These are phyloP conservation scores for Apamea crenata DNA, from an alignment of 2,888 invertebrate genomes.

Conservation along the genomic window DNA sequence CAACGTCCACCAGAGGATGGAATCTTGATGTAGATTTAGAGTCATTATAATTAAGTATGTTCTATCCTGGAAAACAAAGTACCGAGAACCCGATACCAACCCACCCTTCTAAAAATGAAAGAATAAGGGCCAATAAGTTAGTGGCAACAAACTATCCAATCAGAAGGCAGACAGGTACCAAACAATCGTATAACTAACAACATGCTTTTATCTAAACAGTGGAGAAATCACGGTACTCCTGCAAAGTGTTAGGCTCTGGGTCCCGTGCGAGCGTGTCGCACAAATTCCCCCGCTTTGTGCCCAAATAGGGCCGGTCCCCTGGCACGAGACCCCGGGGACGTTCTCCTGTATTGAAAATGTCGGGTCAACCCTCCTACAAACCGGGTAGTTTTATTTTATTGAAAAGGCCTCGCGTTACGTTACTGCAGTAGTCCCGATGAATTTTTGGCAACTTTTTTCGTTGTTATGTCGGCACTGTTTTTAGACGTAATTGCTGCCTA, in stretches of 20 bases:
- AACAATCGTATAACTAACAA: slow-evolving; percentile 59
- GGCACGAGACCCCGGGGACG: slow-evolving; percentile 63
- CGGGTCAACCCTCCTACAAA: slow-evolving; percentile 68
- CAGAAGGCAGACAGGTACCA: slow-evolving; percentile 47
- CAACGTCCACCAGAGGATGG: too few species aligned
- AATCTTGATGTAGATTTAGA: not conserved
- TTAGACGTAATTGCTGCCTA: slow-evolving; percentile 47
- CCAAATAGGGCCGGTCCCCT: slow-evolving; percentile 68
- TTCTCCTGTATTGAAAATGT: slow-evolving; percentile 70
- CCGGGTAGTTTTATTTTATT: slow-evolving; percentile 74
- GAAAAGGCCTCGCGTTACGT: slow-evolving; percentile 67
- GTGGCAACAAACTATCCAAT: slow-evolving; percentile 45
- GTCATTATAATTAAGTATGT: not conserved
- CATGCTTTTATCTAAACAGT: slow-evolving; percentile 66
- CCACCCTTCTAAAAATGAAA: not conserved
- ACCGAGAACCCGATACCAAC: not conserved
- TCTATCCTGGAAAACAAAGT: not conserved
- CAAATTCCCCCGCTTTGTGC: slow-evolving; percentile 69
- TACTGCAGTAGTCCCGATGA: slow-evolving; percentile 54
- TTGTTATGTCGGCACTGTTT: slow-evolving; percentile 43
- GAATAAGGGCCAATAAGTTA: not conserved
- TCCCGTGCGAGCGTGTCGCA: slow-evolving; percentile 65
- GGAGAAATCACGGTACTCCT: slow-evolving; percentile 61
- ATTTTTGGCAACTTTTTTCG: slow-evolving; percentile 59
- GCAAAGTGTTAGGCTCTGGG: slow-evolving; percentile 60